Evolutionary conservation across 2,888 invertebrate genomes (phyloP).

Genomic region (Caenorhabditis afra): DNA sequence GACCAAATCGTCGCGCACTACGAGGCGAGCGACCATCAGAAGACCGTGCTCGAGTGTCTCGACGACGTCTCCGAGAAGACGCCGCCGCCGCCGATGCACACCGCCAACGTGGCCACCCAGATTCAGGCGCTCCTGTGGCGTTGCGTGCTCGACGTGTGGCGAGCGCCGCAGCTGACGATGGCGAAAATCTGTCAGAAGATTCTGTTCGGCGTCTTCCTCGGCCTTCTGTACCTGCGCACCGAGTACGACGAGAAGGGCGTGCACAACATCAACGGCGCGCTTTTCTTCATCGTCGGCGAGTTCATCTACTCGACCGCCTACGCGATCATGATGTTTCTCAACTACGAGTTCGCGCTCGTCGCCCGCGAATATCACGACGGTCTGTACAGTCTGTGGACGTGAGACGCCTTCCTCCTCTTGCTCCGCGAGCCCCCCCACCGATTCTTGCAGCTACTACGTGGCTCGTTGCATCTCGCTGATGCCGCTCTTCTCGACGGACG

Average conservation of each 20-base stretch:
- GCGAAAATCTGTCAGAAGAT: slow-evolving; percentile 76
- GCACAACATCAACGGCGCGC: slow-evolving; percentile 93
- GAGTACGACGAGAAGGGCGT: slow-evolving; percentile 84
- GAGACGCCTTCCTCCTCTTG: neutral
- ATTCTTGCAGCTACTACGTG: slow-evolving; percentile 70
- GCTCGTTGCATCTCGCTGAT: slow-evolving; percentile 73
- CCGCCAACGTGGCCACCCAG: slow-evolving; percentile 44
- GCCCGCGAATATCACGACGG: slow-evolving; percentile 92
- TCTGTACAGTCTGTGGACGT: slow-evolving; percentile 52
- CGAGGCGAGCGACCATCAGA: slow-evolving; percentile 34
- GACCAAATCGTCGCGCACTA: slow-evolving; percentile 29
- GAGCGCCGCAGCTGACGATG: slow-evolving; percentile 66
- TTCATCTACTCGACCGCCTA: slow-evolving; percentile 84
- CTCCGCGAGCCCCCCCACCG: neutral
- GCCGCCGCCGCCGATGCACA: slow-evolving; percentile 44
- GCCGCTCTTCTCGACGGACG: slow-evolving; percentile 84
- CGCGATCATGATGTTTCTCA: slow-evolving; percentile 92
- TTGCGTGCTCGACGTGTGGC: slow-evolving; percentile 71
- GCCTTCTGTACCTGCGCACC: slow-evolving; percentile 86
- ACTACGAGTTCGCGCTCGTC: slow-evolving; percentile 91
- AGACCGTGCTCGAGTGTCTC: slow-evolving; percentile 25
- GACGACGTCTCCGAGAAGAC: slow-evolving; percentile 14
- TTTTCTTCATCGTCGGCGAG: slow-evolving; percentile 91
- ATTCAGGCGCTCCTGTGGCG: slow-evolving; percentile 31
- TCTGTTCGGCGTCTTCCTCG: slow-evolving; percentile 85